phyloP scores from a whole-genome alignment of 2,113 vertebrate species.

The Pithys albifrons region DNA sequence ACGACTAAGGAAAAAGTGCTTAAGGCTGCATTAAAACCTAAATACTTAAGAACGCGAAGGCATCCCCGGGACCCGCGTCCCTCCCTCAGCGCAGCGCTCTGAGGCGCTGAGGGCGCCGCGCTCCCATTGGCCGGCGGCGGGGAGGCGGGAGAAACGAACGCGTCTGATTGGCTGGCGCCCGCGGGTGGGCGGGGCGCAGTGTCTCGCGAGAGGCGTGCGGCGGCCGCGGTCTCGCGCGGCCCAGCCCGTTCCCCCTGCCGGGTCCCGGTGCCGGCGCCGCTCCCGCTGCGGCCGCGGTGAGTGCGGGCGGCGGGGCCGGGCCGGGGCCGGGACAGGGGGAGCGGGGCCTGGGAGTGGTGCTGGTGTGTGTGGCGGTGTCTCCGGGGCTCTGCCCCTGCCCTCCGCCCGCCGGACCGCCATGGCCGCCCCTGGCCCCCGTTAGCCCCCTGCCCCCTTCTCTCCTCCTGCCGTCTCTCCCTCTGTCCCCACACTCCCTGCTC shows the following conservation, averaged over 20 bases:
- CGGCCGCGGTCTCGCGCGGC: not conserved
- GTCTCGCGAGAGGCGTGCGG: slow-evolving; percentile 37
- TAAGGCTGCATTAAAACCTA: no score
- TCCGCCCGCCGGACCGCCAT: not conserved
- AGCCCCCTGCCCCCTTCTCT: no score
- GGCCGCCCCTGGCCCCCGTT: no score
- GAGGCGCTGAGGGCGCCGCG: not conserved
- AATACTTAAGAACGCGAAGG: no score
- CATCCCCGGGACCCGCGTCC: no score
- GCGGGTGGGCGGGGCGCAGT: not conserved
- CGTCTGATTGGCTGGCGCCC: not conserved
- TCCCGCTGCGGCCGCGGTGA: not conserved
- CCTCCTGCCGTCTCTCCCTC: not conserved
- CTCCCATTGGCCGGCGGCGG: not conserved
- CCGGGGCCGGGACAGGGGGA: not conserved
- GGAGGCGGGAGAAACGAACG: accelerated
- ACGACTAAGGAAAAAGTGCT: no score
- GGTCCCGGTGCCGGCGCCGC: not conserved
- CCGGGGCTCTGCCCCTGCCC: not conserved
- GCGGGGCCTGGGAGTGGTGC: not conserved
- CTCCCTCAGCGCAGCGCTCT: not conserved
- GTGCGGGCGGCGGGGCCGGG: not conserved
- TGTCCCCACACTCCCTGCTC: no score
- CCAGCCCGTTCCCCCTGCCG: no score
- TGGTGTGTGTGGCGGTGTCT: no score